phyloP scores from a whole-genome alignment of 1,140 invertebrate species.

The Ips typographus region DNA sequence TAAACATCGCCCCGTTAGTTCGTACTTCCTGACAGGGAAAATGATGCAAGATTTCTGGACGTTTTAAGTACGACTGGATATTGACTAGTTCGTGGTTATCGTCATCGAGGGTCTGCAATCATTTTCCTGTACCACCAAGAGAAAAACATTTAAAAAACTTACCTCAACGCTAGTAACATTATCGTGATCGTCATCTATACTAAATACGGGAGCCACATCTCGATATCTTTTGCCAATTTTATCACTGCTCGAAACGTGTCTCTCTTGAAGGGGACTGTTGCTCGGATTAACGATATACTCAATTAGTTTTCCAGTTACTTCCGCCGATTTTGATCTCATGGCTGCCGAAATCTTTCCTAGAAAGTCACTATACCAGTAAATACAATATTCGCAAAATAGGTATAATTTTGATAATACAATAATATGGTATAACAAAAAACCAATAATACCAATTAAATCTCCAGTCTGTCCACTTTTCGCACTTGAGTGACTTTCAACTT shows the following conservation, averaged over 20 bases:
- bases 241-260: slow-evolving; percentile 80
- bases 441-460: slow-evolving; percentile 61
- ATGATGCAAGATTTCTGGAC: slow-evolving; percentile 78
- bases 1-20: slow-evolving; percentile 81
- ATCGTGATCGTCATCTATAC: slow-evolving; percentile 91
- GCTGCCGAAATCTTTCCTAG: slow-evolving; percentile 72
- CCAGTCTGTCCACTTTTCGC: slow-evolving; percentile 56
- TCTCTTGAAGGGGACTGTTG: slow-evolving; percentile 55
- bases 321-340: slow-evolving; percentile 87
- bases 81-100: slow-evolving; percentile 70
- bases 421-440: not conserved
- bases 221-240: slow-evolving; percentile 84
- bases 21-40: slow-evolving; percentile 92
- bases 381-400: not conserved
- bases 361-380: not conserved
- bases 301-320: slow-evolving; percentile 89
- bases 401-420: slow-evolving; percentile 6
- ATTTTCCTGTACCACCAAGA: not conserved
- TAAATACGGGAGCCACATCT: slow-evolving; percentile 90
- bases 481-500: slow-evolving; percentile 43
- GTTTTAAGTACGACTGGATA: slow-evolving; percentile 77
- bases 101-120: slow-evolving; percentile 51
- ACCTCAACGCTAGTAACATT: slow-evolving; percentile 53
- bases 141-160: slow-evolving; percentile 25
- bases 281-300: slow-evolving; percentile 88